These are phyloP conservation scores for Salvator merianae DNA, from an alignment of 2,113 vertebrate genomes.

Conservation along the genomic window DNA sequence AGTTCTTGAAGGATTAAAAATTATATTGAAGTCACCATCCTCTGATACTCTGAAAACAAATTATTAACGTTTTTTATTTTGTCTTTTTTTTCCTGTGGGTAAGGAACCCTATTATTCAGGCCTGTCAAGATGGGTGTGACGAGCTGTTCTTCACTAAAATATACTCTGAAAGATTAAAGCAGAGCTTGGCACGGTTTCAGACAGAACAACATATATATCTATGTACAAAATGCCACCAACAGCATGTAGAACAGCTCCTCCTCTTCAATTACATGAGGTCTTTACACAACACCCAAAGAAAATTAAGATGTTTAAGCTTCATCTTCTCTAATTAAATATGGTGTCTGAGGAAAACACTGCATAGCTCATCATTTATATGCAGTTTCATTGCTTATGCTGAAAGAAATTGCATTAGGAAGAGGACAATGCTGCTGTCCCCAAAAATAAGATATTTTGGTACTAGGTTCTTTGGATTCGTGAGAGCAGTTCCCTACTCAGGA, in stretches of 20 bases:
- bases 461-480: too few relatives aligned
- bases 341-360: conserved; percentile 44
- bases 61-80: neutral
- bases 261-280: conserved; percentile 46
- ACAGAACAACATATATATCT: conserved; percentile 50
- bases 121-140: conserved; percentile 50
- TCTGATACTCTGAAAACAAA: conserved; percentile 8
- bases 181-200: conserved; percentile 56
- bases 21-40: neutral
- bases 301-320: conserved; percentile 60
- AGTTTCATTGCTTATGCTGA: conserved; percentile 30
- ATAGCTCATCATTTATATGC: conserved; percentile 21
- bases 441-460: too few relatives aligned
- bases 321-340: conserved; percentile 52
- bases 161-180: conserved; percentile 54
- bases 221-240: conserved; percentile 43
- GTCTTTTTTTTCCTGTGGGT: conserved; percentile 35
- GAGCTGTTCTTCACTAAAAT: conserved; percentile 52
- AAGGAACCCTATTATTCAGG: conserved; percentile 24
- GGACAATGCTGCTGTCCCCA: neutral
- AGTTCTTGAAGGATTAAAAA: neutral
- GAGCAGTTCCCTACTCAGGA: too few relatives aligned
- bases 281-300: conserved; percentile 7
- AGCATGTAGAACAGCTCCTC: conserved; percentile 54
- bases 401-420: conserved; percentile 15